Percentiles rank a stretch among this genome's conserved stretches.
These are phyloP conservation scores for Fragum sueziense DNA, from an alignment of 2,888 invertebrate genomes.

Conservation along the genomic window DNA sequence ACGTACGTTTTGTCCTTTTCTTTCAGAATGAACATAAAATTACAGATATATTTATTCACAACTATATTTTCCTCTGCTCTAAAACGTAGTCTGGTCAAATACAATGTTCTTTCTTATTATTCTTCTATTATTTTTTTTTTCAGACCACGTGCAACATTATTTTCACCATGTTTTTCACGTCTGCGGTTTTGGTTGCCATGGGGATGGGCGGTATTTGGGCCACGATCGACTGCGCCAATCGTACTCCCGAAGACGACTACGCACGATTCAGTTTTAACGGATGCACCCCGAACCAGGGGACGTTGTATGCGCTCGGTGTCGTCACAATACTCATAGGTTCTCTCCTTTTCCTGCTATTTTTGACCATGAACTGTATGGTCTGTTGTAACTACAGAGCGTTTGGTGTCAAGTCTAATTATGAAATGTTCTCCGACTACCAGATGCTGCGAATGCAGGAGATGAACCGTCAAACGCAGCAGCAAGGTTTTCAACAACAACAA, in stretches of 20 bases:
- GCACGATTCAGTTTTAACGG: not conserved
- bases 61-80: no score
- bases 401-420: slow-evolving; percentile 16
- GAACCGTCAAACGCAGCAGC: not conserved
- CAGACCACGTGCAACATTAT: slow-evolving; percentile 9
- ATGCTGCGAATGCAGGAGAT: not conserved
- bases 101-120: no score
- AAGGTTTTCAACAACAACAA: not conserved
- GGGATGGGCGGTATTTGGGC: slow-evolving; percentile 11
- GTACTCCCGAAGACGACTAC: slow-evolving; percentile 2
- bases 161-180: not conserved
- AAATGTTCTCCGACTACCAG: slow-evolving; percentile 12
- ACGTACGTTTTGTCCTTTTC: no score
- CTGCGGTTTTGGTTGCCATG: not conserved
- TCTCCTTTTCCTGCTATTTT: not conserved
- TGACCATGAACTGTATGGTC: slow-evolving; percentile 7
- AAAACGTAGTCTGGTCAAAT: no score
- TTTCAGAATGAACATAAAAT: no score
- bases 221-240: not conserved
- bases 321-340: not conserved
- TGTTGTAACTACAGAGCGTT: slow-evolving; percentile 16
- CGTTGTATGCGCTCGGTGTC: not conserved
- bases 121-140: not conserved
- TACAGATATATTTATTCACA: no score
- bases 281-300: slow-evolving; percentile 3